These are phyloP conservation scores for Drosophila flavopinicola DNA, from an alignment of 2,888 invertebrate species.

Conservation along the genomic window DNA sequence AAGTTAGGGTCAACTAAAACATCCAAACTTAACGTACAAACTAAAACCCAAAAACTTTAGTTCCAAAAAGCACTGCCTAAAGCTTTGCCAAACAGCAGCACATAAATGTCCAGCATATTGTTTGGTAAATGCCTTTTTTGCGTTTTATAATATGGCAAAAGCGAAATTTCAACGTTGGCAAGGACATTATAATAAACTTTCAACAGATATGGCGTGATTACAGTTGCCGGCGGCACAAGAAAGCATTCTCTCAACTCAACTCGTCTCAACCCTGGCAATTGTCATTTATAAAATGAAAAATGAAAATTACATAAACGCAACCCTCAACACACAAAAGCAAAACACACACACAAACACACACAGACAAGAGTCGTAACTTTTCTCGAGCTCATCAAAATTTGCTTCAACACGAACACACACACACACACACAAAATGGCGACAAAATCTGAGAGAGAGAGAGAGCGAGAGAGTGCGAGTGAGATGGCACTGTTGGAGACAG, in stretches of 20 bases:
- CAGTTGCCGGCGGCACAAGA: slow-evolving; percentile 62
- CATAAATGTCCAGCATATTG: slow-evolving; percentile 1
- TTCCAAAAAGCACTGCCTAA: neutral
- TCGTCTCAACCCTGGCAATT: slow-evolving; percentile 42
- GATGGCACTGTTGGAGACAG: slow-evolving; percentile 50
- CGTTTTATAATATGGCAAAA: slow-evolving; percentile 1
- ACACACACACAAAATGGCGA: slow-evolving; percentile 68
- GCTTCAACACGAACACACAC: slow-evolving; percentile 53
- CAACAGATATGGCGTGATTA: slow-evolving; percentile 79
- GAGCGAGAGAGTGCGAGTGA: slow-evolving; percentile 2
- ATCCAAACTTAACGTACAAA: too few species aligned
- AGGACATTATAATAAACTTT: slow-evolving; percentile 68
- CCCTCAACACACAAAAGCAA: slow-evolving; percentile 22
- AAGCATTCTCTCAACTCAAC: slow-evolving; percentile 24
- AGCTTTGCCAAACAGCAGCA: slow-evolving; percentile 5
- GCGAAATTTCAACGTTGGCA: slow-evolving; percentile 44
- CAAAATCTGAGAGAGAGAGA: slow-evolving; percentile 45
- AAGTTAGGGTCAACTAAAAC: too few species aligned
- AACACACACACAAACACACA: neutral
- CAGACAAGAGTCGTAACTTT: slow-evolving; percentile 48
- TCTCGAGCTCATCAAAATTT: slow-evolving; percentile 72
- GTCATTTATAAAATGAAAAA: slow-evolving; percentile 72
- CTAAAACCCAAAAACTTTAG: neutral
- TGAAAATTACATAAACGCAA: slow-evolving; percentile 57
- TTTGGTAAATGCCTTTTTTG: too few species aligned